Evolutionary conservation across 92 coral and sea anemone genomes (phyloP).

Genomic region (Palythoa caribaeorum): DNA sequence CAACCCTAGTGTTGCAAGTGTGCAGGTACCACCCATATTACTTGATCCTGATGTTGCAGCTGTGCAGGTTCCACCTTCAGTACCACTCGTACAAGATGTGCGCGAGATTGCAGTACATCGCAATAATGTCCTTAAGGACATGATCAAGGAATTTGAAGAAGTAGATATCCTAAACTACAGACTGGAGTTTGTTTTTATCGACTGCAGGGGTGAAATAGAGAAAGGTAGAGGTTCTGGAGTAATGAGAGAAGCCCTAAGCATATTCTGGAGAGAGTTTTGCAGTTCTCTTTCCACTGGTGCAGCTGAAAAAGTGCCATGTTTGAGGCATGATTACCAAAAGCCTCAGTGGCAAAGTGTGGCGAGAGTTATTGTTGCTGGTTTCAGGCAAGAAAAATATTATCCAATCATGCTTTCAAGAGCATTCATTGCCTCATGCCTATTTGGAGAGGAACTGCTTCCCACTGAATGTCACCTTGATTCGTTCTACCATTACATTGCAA

Average conservation of each 20-base stretch:
- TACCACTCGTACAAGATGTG: slow-evolving; percentile 5
- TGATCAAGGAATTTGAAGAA: slow-evolving; percentile 54
- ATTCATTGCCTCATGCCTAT: slow-evolving; percentile 54
- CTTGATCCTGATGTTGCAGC: neutral
- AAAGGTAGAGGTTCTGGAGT: slow-evolving; percentile 62
- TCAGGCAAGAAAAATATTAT: slow-evolving; percentile 40
- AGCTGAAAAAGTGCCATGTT: slow-evolving; percentile 54
- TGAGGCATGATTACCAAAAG: slow-evolving; percentile 60
- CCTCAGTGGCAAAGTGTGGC: slow-evolving; percentile 64
- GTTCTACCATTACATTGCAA: slow-evolving; percentile 49
- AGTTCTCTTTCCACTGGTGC: slow-evolving; percentile 58
- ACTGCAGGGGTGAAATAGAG: slow-evolving; percentile 48
- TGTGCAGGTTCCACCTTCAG: neutral
- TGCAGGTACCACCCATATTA: neutral
- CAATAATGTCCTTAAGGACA: slow-evolving; percentile 45
- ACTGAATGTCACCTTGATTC: slow-evolving; percentile 37
- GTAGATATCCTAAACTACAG: slow-evolving; percentile 34
- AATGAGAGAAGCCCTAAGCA: slow-evolving; percentile 56
- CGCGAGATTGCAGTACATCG: slow-evolving; percentile 44
- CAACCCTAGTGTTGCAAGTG: neutral
- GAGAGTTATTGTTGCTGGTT: slow-evolving; percentile 51
- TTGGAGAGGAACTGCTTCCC: slow-evolving; percentile 47
- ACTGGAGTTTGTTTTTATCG: slow-evolving; percentile 58
- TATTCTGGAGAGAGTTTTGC: slow-evolving; percentile 58
- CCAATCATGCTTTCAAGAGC: slow-evolving; percentile 52